These are phyloP conservation scores for Agelas oroides DNA, from an alignment of 37 sponge, comb jelly and placozoan species.

Conservation along the genomic window DNA sequence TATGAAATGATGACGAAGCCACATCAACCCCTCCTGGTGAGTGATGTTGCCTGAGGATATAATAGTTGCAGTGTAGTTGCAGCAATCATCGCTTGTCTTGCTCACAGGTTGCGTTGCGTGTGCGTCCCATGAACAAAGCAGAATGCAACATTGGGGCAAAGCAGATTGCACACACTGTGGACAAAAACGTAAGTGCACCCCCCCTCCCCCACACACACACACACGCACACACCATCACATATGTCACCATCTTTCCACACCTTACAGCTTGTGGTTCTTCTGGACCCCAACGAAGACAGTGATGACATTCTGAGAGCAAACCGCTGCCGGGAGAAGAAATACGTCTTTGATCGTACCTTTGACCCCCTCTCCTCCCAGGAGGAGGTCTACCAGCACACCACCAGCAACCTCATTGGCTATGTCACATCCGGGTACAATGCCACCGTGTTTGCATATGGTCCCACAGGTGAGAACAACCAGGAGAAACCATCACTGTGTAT, in stretches of 20 bases:
- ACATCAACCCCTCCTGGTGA: too few species aligned
- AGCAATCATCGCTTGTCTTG: too few species aligned
- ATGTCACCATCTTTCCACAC: not conserved
- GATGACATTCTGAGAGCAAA: constrained; percentile 87
- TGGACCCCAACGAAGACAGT: constrained; percentile 79
- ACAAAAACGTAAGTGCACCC: constrained; percentile 63
- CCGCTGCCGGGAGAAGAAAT: constrained; percentile 76
- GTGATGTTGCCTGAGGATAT: too few species aligned
- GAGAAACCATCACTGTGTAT: not conserved
- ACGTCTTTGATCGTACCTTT: constrained; percentile 80
- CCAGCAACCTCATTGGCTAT: constrained; percentile 57
- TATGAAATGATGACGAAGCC: too few species aligned
- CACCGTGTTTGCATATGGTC: constrained; percentile 94
- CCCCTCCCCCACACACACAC: not conserved
- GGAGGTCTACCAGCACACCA: constrained; percentile 75
- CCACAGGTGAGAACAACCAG: constrained; percentile 78
- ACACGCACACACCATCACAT: not conserved
- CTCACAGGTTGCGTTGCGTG: constrained; percentile 77
- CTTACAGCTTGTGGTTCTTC: constrained; percentile 74
- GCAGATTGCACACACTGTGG: constrained; percentile 68
- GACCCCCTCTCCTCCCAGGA: constrained; percentile 63
- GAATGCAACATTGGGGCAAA: constrained; percentile 52
- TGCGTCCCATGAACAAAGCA: constrained; percentile 81
- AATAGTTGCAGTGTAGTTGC: too few species aligned
- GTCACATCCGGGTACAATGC: constrained; percentile 79